phyloP scores from a whole-genome alignment of 2,888 invertebrate species.

The Onthophagus sagittarius region DNA sequence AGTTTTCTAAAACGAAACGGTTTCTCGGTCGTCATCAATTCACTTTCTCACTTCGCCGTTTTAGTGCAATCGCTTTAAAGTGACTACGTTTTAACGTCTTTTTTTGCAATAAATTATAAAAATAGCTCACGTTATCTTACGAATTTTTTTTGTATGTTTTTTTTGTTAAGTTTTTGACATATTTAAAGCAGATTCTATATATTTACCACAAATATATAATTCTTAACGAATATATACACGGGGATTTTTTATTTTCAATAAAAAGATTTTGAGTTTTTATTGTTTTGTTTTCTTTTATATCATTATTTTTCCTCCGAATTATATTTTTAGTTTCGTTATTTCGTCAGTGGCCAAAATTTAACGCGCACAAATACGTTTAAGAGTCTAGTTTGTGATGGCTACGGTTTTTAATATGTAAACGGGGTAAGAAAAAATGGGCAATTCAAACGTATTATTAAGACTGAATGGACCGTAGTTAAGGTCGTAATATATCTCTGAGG shows the following conservation, averaged over 20 bases:
- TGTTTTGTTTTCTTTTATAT: conserved; percentile 14
- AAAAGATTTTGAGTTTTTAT: conserved; percentile 11
- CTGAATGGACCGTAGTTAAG: not conserved
- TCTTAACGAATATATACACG: not conserved
- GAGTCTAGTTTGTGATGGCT: not conserved
- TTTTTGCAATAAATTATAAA: not conserved
- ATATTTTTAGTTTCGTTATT: not conserved
- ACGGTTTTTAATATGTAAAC: not conserved
- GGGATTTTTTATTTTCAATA: conserved; percentile 9
- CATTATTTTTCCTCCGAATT: not conserved
- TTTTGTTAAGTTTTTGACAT: conserved; percentile 13
- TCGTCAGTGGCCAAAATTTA: not conserved
- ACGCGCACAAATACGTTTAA: not conserved
- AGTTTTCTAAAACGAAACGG: not conserved
- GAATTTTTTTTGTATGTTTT: conserved; percentile 1
- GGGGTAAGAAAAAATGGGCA: not conserved
- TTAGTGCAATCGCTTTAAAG: conserved; percentile 4
- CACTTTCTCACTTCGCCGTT: not conserved
- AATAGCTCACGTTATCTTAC: not conserved
- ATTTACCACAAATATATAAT: not conserved
- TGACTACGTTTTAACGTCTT: conserved; percentile 1
- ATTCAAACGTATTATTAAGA: not conserved
- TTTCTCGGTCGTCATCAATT: conserved; percentile 4
- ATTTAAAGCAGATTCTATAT: conserved; percentile 8
- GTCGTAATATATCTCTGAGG: not conserved